Conservation (phyloP, 2,113 vertebrate genomes). For the Gambusia affinis region DNA sequence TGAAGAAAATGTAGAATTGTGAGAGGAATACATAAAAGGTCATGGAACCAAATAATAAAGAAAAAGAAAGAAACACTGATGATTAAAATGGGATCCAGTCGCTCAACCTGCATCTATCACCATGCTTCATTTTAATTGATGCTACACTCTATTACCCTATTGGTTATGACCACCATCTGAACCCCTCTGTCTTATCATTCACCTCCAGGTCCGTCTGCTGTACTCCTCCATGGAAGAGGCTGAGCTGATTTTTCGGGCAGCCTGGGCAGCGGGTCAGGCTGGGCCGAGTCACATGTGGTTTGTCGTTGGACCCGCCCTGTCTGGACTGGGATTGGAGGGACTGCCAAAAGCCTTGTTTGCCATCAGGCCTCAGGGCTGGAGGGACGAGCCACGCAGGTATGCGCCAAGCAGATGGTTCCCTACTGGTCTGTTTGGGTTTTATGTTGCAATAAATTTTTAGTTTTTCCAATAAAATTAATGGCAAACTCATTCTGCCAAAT, state of each 20-base stretch:
- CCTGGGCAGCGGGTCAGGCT: slow-evolving; percentile 84
- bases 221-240: slow-evolving; percentile 93
- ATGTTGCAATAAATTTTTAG: not conserved
- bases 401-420: not conserved
- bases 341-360: slow-evolving; percentile 88
- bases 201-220: slow-evolving; percentile 85
- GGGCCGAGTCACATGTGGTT: slow-evolving; percentile 95
- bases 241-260: slow-evolving; percentile 86
- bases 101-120: not conserved
- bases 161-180: not conserved
- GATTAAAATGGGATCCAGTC: no score
- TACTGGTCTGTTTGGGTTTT: not conserved
- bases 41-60: not conserved
- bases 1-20: slow-evolving; percentile 23
- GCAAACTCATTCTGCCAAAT: not conserved
- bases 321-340: slow-evolving; percentile 84
- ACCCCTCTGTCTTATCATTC: not conserved
- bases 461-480: not conserved
- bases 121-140: not conserved
- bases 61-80: not conserved
- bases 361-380: slow-evolving; percentile 91
- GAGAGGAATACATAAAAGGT: slow-evolving; percentile 7
- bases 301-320: slow-evolving; percentile 88
- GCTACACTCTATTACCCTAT: not conserved
- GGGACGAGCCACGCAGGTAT: slow-evolving; percentile 85